A percentile compares a stretch with the other conserved stretches of the same genome.
Evolutionary conservation across 2,888 invertebrate genomes (phyloP).

Genomic region (Acrocera orbiculus): DNA sequence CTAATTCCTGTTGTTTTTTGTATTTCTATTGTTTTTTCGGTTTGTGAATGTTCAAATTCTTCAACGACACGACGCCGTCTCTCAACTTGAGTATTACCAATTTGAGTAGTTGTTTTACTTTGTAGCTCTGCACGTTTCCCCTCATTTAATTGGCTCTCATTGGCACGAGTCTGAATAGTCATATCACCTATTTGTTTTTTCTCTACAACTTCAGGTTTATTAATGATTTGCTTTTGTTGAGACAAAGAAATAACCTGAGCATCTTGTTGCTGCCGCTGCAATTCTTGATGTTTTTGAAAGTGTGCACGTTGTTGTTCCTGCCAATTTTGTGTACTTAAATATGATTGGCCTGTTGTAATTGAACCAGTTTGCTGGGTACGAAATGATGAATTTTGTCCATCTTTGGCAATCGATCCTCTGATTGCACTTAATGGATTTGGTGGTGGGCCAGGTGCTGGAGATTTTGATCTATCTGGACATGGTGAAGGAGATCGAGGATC

Average conservation of each 20-base stretch:
- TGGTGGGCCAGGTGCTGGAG: conserved; percentile 55
- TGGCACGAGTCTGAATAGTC: conserved; percentile 35
- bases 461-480: conserved; percentile 46
- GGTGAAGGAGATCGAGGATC: conserved; percentile 49
- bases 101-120: conserved; percentile 32
- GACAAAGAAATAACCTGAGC: conserved; percentile 30
- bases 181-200: conserved; percentile 35
- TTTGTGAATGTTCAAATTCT: conserved; percentile 47
- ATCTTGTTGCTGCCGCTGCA: conserved; percentile 16
- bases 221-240: conserved; percentile 31
- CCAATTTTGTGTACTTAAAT: conserved; percentile 21
- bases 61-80: conserved; percentile 45
- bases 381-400: conserved; percentile 21
- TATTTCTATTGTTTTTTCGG: conserved; percentile 46
- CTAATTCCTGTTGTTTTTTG: conserved; percentile 31
- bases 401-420: conserved; percentile 45
- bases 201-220: conserved; percentile 34
- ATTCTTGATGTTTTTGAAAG: neutral
- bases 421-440: conserved; percentile 43
- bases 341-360: conserved; percentile 30
- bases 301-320: conserved; percentile 14
- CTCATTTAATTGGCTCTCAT: conserved; percentile 26
- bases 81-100: conserved; percentile 43
- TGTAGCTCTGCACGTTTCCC: conserved; percentile 27
- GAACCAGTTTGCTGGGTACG: conserved; percentile 25